Evolutionary conservation across 2,888 invertebrate genomes (phyloP), one percentile per base, ranked within the genome.

Genomic region (Pilophorus perplexus): DNA sequence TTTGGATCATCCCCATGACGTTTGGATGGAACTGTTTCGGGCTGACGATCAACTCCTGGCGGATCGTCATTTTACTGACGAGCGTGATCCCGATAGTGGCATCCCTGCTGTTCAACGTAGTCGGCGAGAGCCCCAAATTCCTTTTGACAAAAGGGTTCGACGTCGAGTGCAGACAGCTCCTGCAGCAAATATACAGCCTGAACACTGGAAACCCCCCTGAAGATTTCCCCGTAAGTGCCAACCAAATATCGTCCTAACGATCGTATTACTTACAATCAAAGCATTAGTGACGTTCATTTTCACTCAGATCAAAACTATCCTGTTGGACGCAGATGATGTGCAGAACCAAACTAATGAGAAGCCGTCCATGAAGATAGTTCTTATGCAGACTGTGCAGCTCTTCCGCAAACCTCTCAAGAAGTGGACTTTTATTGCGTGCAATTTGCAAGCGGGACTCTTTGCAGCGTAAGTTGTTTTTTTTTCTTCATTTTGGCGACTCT

Each of bases 171-270:
- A 8, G 44, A 3, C 14, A 62, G 2, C n/a, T 28, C 6, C 27
- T 62, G 2, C 14, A 33, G 23, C n/a, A 18, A 1, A 18, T 48
- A 8, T 62, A 46, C 46, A 33, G 20, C n/a, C n/a, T 62, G n/a
- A 62, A 62, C 18, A 62, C 62, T 28, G 46, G 62, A 33, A 23
- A 33, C 3, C 18, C 20, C 33, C n/a, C n/a, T n/a, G n/a, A n/a
- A n/a, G 62, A 62, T 3, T 62, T 62, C 33, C 62, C 62, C 3
- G 62, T 62, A 37, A 46, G 62, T n/a, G n/a, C n/a, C n/a, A n/a
- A n/a, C n/a, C n/a, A n/a, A n/a, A n/a, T 42, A n/a, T n/a, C n/a
- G n/a, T n/a, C n/a, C n/a, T n/a, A n/a, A n/a, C n/a, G n/a, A n/a
- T n/a, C n/a, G n/a, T n/a, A n/a, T n/a, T n/a, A n/a, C n/a, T n/a